Evolutionary conservation across 2,797 vertebrate species (phyloP).

Genomic region (Eptatretus atami): DNA sequence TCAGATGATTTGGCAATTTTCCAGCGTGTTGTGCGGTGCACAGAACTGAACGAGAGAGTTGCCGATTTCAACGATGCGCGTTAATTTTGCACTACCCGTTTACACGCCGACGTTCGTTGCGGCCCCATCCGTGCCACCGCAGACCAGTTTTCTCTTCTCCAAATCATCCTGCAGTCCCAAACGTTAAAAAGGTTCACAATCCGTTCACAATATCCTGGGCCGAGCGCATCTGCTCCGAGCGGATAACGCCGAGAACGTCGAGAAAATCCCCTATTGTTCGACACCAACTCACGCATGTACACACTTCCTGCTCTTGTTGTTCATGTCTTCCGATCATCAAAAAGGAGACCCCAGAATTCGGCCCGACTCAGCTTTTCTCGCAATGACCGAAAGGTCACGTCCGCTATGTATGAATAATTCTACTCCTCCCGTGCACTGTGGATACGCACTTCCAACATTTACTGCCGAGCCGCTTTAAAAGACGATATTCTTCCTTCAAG

Average conservation of each 20-base stretch:
- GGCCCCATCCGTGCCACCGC: background rate
- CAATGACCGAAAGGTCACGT: too few species aligned
- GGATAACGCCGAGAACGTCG: background rate
- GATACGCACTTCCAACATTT: too few species aligned
- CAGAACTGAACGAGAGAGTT: background rate
- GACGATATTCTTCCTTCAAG: background rate
- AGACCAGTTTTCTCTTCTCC: slow-evolving; percentile 1
- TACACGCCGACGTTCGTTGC: background rate
- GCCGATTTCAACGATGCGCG: background rate
- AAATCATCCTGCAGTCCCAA: background rate
- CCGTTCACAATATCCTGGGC: background rate
- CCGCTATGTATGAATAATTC: too few species aligned
- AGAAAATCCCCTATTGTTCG: background rate
- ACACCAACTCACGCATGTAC: background rate
- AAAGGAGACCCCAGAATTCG: slow-evolving; percentile 2
- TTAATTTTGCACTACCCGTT: background rate
- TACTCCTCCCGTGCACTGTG: too few species aligned
- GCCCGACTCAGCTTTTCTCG: background rate
- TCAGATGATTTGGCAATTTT: background rate
- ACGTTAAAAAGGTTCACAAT: slow-evolving; percentile 2
- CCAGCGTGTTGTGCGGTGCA: background rate
- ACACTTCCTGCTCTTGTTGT: background rate
- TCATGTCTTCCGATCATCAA: background rate
- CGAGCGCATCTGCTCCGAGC: background rate
- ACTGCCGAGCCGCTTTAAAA: background rate